Evolutionary conservation across 2,113 vertebrate species (phyloP), one percentile per base, ranked within the genome.

Genomic region (Ornithorhynchus anatinus): DNA sequence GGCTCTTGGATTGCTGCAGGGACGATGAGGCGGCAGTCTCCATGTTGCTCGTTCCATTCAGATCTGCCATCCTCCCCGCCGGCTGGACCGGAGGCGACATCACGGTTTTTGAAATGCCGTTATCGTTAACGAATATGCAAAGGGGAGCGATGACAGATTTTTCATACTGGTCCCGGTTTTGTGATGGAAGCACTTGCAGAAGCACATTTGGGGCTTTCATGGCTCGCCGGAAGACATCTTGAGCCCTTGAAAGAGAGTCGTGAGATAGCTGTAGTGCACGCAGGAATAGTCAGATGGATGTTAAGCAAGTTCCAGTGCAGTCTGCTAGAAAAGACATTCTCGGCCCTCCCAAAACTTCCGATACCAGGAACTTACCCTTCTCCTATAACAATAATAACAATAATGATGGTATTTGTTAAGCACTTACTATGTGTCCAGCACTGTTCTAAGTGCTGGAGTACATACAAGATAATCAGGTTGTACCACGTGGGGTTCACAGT

Each of bases 221-320:
- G 5, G 97, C 96, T 80, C 97, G 95, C 6, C 96, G 96, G 73
- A 99, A 99, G 36, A 96, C 86, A 61, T 98, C 97, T 81, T 99
- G 98, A 73, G 98, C 94, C 86, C 98, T 99, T 77, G 25, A 88
- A 82, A 80, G 23, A 80, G 43, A 76, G 6, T 15, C 2, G 66
- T 0, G 3, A n/a, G n/a, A n/a, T n/a, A n/a, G n/a, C n/a, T n/a
- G n/a, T n/a, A n/a, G n/a, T n/a, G n/a, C n/a, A n/a, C n/a, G n/a
- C n/a, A n/a, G n/a, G n/a, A n/a, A n/a, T n/a, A n/a, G n/a, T n/a
- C n/a, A n/a, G n/a, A n/a, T n/a, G n/a, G n/a, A n/a, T n/a, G n/a
- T n/a, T n/a, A n/a, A n/a, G n/a, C n/a, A n/a, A n/a, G n/a, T n/a
- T n/a, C n/a, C n/a, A n/a, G n/a, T n/a, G n/a, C n/a, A n/a, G n/a